Evolutionary conservation across 2,797 vertebrate species (phyloP).

Genomic region (Paratrypauchen microcephalus): DNA sequence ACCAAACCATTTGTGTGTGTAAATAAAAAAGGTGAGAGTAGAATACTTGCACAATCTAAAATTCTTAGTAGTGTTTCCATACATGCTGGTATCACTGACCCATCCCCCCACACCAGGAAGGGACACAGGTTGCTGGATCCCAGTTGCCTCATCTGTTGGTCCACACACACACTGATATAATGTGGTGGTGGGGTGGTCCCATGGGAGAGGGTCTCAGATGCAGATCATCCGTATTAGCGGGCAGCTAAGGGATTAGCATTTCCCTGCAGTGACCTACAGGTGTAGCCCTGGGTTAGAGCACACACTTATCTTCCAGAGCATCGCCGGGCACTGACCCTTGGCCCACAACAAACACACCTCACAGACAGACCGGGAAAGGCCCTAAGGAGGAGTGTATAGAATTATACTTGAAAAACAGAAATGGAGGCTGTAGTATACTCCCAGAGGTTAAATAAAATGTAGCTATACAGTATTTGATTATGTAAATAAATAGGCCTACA

Average conservation of each 20-base stretch:
- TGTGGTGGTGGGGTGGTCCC: slow-evolving; percentile 46
- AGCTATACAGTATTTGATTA: not conserved
- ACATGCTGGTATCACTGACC: slow-evolving; percentile 32
- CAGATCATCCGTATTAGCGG: slow-evolving; percentile 81
- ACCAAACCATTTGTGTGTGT: slow-evolving; percentile 21
- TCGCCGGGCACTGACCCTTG: slow-evolving; percentile 52
- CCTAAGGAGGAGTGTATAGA: not conserved
- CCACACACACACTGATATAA: slow-evolving; percentile 34
- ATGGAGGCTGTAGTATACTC: not conserved
- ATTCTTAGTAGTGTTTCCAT: slow-evolving; percentile 20
- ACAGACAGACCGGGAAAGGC: slow-evolving; percentile 28
- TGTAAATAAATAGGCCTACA: not conserved
- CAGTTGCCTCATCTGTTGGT: slow-evolving; percentile 76
- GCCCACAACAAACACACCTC: slow-evolving; percentile 36
- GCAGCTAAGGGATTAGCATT: slow-evolving; percentile 78
- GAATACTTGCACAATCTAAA: slow-evolving; percentile 47
- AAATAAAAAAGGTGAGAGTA: slow-evolving; percentile 69
- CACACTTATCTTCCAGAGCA: slow-evolving; percentile 75
- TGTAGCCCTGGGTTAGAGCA: slow-evolving; percentile 82
- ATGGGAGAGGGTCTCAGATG: slow-evolving; percentile 81
- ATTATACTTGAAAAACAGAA: not conserved
- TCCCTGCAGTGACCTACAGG: slow-evolving; percentile 81
- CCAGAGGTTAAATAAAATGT: no score
- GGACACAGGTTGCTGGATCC: slow-evolving; percentile 73
- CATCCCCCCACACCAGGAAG: slow-evolving; percentile 31